phyloP scores from a whole-genome alignment of 2,113 vertebrate genomes.

The Labeo catla region DNA sequence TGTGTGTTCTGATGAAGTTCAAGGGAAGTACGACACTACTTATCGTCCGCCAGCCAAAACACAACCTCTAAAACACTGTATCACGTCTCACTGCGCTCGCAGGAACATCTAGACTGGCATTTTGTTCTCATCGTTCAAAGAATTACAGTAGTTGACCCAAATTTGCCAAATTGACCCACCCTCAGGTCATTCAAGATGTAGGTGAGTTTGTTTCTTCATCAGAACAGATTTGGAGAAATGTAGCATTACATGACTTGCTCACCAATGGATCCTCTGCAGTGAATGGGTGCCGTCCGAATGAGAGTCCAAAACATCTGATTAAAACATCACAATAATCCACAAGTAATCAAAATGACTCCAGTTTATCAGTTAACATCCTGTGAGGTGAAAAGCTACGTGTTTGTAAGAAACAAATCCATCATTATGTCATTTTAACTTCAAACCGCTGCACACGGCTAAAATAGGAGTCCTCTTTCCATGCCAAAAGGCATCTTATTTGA shows the following conservation, averaged over 20 bases:
- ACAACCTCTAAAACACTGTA: conserved; percentile 12
- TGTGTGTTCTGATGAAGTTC: conserved; percentile 6
- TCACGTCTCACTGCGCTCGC: background rate
- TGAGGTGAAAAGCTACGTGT: background rate
- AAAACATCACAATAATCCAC: background rate
- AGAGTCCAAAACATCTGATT: background rate
- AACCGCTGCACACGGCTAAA: background rate
- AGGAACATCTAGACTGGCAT: background rate
- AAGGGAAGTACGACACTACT: background rate
- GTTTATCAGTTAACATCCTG: background rate
- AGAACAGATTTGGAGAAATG: background rate
- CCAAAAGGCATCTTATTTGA: background rate
- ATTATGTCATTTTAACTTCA: background rate
- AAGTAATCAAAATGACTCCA: background rate
- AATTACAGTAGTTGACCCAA: background rate
- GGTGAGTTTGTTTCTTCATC: too few species aligned
- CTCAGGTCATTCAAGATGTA: background rate
- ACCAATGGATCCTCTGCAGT: background rate
- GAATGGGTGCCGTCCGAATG: background rate
- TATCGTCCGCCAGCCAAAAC: background rate
- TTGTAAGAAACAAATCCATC: background rate
- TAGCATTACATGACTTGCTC: background rate
- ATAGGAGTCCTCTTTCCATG: background rate
- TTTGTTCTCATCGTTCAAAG: background rate
- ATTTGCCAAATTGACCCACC: background rate